Percentiles rank a stretch among this genome's conserved stretches.
These are phyloP conservation scores for Conus canariensis DNA, from an alignment of 2,888 invertebrate genomes.

Conservation along the genomic window DNA sequence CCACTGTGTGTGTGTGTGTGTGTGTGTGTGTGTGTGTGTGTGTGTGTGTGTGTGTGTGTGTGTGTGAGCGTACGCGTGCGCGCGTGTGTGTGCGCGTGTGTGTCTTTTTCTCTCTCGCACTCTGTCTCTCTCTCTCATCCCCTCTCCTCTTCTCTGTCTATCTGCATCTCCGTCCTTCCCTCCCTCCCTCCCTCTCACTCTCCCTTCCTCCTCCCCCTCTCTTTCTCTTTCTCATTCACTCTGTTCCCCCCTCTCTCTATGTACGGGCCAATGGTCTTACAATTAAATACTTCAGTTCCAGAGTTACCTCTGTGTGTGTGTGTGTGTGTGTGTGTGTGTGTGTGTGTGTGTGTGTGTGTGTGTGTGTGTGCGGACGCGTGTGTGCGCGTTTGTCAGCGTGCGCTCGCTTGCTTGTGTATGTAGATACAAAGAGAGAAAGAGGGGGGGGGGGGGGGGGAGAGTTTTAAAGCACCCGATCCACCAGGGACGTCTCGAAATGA, in stretches of 20 bases:
- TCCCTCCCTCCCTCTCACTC: not conserved
- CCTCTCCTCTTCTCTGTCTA: not conserved
- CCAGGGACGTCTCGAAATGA: too few relatives aligned
- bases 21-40: slow-evolving; percentile 10
- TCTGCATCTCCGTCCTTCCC: not conserved
- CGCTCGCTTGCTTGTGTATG: not conserved
- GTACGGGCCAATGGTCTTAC: too few relatives aligned
- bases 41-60: slow-evolving; percentile 18
- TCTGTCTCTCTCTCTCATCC: not conserved
- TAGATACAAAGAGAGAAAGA: too few relatives aligned
- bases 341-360: slow-evolving; percentile 18
- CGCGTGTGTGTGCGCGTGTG: not conserved
- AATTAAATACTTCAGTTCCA: too few relatives aligned
- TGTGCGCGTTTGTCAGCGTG: not conserved
- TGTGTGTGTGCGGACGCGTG: not conserved
- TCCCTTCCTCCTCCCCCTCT: not conserved
- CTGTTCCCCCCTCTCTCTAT: too few relatives aligned
- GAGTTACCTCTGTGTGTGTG: too few relatives aligned
- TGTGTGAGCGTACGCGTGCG: not conserved
- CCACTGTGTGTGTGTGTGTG: not conserved
- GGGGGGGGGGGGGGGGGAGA: too few relatives aligned
- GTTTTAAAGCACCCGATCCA: too few relatives aligned
- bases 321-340: slow-evolving; percentile 16
- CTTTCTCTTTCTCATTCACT: too few relatives aligned
- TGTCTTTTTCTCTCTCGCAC: not conserved